phyloP scores from a whole-genome alignment of 2,113 vertebrate genomes.

The Pelobates fuscus region DNA sequence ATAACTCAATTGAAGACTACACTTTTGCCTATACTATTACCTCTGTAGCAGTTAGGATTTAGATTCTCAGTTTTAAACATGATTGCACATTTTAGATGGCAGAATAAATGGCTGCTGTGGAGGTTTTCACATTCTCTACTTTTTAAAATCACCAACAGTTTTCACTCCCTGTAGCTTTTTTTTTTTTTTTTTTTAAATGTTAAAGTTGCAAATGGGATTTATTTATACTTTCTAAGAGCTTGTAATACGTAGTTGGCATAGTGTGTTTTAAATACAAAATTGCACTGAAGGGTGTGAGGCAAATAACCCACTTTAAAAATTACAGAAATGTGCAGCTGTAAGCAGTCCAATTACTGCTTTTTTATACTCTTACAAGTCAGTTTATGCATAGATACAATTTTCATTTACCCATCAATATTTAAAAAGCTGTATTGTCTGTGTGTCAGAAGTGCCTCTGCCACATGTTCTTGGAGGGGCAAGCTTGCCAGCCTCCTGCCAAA shows the following conservation, averaged over 20 bases:
- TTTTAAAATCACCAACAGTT: not conserved
- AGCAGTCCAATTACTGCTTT: conserved; percentile 5
- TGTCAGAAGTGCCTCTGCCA: no score
- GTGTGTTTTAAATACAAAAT: conserved; percentile 27
- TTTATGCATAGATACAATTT: no score
- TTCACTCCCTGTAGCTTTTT: conserved; percentile 19
- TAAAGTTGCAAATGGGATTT: conserved; percentile 12
- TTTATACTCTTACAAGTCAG: no score
- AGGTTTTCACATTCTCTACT: conserved; percentile 1
- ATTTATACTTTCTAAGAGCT: conserved; percentile 22
- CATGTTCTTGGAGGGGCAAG: no score
- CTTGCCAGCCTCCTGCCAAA: no score
- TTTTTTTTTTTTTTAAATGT: conserved; percentile 16
- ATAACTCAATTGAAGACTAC: not conserved
- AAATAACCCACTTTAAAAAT: conserved; percentile 17
- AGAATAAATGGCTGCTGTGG: not conserved
- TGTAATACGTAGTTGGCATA: conserved; percentile 21
- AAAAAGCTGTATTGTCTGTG: no score
- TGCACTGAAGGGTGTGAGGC: not conserved
- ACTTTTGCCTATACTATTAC: not conserved
- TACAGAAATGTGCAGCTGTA: not conserved
- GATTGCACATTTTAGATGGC: conserved; percentile 7
- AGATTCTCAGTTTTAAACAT: not conserved
- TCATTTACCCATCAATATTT: no score
- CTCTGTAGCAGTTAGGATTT: not conserved